A percentile compares a stretch with the other conserved stretches of the same genome.
Evolutionary conservation across 2,888 invertebrate genomes (phyloP).

Genomic region (Hirudinaria manillensis): DNA sequence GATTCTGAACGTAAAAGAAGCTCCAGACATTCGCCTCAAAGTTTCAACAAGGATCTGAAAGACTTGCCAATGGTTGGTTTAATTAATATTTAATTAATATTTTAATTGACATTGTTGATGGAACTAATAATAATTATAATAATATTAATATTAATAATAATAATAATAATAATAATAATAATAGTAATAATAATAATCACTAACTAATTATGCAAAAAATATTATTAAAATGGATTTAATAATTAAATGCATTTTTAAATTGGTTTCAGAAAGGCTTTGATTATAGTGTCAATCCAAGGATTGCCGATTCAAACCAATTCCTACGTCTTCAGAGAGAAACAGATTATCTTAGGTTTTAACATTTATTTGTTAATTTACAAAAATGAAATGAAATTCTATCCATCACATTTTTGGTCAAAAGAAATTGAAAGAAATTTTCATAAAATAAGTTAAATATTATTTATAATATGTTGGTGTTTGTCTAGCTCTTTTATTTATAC

Average conservation of each 20-base stretch:
- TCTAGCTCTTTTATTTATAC: too few relatives aligned
- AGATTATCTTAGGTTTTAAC: constrained; percentile 50
- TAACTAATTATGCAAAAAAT: too few relatives aligned
- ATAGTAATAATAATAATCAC: too few relatives aligned
- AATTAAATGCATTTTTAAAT: neutral
- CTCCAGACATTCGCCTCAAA: too few relatives aligned
- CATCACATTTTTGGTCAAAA: neutral
- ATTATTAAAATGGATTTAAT: neutral
- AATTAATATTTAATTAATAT: neutral
- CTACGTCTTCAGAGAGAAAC: constrained; percentile 51
- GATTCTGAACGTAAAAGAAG: neutral
- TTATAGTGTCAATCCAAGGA: constrained; percentile 2
- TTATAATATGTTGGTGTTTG: too few relatives aligned
- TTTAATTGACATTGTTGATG: neutral
- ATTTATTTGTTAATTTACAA: too few relatives aligned
- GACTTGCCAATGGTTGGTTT: neutral
- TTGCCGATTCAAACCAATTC: constrained; percentile 45
- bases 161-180: too few relatives aligned
- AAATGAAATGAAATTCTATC: constrained; percentile 21
- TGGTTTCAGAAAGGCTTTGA: neutral
- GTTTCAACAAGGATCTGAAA: too few relatives aligned
- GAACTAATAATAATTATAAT: neutral
- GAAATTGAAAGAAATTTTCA: neutral
- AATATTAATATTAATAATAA: neutral
- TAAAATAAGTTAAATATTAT: neutral